These are phyloP conservation scores for Pterostichus niger DNA, from an alignment of 2,888 invertebrate genomes.

Conservation along the genomic window DNA sequence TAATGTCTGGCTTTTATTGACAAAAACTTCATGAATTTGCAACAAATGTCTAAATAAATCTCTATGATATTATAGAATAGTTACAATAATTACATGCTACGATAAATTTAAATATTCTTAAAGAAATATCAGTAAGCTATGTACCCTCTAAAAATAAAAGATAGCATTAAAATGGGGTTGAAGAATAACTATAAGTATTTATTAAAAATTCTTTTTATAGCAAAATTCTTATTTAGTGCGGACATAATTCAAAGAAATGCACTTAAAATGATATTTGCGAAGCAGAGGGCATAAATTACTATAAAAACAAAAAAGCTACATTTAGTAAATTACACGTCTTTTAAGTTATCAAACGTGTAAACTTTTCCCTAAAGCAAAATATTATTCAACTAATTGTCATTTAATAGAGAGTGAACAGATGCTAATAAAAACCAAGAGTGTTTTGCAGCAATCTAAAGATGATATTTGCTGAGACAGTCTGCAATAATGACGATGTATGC, in stretches of 20 bases:
- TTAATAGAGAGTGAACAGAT: constrained; percentile 8
- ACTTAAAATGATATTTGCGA: constrained; percentile 9
- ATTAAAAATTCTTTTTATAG: too few relatives aligned
- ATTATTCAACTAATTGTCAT: neutral
- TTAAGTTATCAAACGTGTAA: neutral
- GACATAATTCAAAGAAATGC: neutral
- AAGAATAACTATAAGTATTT: too few relatives aligned
- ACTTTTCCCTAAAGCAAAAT: neutral
- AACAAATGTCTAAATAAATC: constrained; percentile 15
- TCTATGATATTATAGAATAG: neutral
- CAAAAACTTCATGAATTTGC: constrained; percentile 15
- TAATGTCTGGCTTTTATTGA: constrained; percentile 1
- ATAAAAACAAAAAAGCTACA: neutral
- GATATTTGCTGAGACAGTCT: neutral
- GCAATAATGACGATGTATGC: neutral
- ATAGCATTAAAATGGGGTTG: too few relatives aligned
- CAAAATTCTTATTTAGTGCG: neutral
- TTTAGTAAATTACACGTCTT: neutral
- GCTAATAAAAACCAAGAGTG: neutral
- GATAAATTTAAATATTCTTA: too few relatives aligned
- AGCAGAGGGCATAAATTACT: neutral
- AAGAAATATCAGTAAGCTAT: too few relatives aligned
- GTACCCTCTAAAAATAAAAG: too few relatives aligned
- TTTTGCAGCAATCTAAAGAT: neutral
- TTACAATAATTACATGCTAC: neutral